Percentiles rank a stretch among this genome's conserved stretches.
Evolutionary conservation across 2,113 vertebrate genomes (phyloP).

Genomic region (Corydoras sp.): DNA sequence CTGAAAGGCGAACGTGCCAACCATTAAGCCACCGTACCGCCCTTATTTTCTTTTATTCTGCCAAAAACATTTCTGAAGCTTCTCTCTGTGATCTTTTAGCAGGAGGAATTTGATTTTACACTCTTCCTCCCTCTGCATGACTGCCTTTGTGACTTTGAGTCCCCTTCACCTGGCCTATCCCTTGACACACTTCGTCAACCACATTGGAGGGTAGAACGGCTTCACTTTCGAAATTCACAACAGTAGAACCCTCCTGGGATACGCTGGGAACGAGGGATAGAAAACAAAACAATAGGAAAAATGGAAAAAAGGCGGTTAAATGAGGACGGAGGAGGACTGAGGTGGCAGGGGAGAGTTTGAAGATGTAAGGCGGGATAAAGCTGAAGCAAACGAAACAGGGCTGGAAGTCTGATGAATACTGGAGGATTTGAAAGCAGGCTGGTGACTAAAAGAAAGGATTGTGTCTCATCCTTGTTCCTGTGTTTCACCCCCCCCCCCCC

Average conservation of each 20-base stretch:
- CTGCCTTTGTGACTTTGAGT: conserved; percentile 32
- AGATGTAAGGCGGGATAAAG: conserved; percentile 1
- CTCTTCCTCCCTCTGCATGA: neutral
- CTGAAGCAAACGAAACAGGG: neutral
- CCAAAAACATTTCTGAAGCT: too few species aligned
- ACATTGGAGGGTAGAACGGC: conserved; percentile 9
- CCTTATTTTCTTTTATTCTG: too few species aligned
- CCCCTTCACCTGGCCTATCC: conserved; percentile 35
- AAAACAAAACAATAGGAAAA: neutral
- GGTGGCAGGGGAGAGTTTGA: neutral
- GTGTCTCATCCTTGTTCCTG: too few species aligned
- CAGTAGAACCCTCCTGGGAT: neutral
- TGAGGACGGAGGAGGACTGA: conserved; percentile 6
- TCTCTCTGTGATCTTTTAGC: too few species aligned
- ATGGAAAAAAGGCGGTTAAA: neutral
- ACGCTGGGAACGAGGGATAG: conserved; percentile 13
- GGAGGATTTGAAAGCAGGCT: neutral
- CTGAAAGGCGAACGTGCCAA: too few species aligned
- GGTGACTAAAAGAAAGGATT: neutral
- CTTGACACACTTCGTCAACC: conserved; percentile 12
- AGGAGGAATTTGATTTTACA: neutral
- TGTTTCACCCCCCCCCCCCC: too few species aligned
- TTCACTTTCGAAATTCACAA: conserved; percentile 30
- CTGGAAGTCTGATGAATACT: conserved; percentile 8
- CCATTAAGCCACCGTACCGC: too few species aligned